Percentiles rank a stretch among this genome's conserved stretches.
Evolutionary conservation across 1,140 invertebrate genomes (phyloP).

Genomic region (Ruditapes philippinarum): DNA sequence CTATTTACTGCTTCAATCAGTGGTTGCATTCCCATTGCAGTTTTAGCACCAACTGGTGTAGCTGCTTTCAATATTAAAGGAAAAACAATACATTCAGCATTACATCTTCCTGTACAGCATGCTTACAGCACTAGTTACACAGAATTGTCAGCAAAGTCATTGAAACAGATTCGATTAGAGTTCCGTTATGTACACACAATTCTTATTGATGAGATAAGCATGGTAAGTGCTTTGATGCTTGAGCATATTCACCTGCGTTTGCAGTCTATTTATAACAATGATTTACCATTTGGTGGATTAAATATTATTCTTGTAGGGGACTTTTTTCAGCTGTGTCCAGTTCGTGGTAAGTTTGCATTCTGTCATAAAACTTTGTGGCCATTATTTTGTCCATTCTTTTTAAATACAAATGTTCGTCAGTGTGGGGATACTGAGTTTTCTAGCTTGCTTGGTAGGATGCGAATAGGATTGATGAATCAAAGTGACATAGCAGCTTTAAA

Average conservation of each 20-base stretch:
- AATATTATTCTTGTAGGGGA: constrained; percentile 58
- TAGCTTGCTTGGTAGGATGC: background rate
- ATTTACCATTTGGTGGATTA: constrained; percentile 62
- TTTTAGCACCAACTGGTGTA: constrained; percentile 51
- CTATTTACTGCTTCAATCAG: background rate
- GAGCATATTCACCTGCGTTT: constrained; percentile 60
- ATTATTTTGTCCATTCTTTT: constrained; percentile 2
- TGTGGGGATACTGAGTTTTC: background rate
- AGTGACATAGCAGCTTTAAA: background rate
- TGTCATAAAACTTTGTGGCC: background rate
- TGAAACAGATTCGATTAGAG: constrained; percentile 23
- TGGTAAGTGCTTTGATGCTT: constrained; percentile 65
- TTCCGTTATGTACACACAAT: constrained; percentile 57
- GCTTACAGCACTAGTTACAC: background rate
- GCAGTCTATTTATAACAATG: constrained; percentile 49
- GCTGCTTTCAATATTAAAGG: constrained; percentile 34
- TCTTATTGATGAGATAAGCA: constrained; percentile 71
- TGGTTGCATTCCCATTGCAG: constrained; percentile 45
- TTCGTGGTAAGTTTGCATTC: constrained; percentile 14
- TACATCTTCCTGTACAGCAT: constrained; percentile 28
- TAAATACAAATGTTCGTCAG: constrained; percentile 39
- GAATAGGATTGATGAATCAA: background rate
- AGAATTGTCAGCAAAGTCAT: background rate
- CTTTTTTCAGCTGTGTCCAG: constrained; percentile 20
- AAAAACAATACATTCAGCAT: constrained; percentile 24